phyloP scores from a whole-genome alignment of 1,140 invertebrate genomes.

The Chironomus striatipennis region DNA sequence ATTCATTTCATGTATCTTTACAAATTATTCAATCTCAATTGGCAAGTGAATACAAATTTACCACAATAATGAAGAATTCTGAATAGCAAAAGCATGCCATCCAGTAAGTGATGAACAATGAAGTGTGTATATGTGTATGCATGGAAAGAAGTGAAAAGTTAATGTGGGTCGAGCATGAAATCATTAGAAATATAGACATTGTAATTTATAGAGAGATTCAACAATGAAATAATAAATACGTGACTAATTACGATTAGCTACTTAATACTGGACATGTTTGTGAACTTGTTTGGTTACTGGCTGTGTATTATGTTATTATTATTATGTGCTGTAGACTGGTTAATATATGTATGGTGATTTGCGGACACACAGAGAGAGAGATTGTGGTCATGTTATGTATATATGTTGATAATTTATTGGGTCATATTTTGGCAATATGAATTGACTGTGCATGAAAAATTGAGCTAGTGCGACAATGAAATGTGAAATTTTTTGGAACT shows the following conservation, averaged over 20 bases:
- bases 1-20: background rate
- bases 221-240: background rate
- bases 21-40: too few species aligned
- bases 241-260: conserved; percentile 4
- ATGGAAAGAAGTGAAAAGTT: background rate
- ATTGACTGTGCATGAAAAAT: too few species aligned
- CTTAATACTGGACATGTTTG: background rate
- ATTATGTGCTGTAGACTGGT: too few species aligned
- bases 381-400: background rate
- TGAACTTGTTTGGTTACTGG: background rate
- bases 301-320: too few species aligned
- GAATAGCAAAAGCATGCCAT: background rate
- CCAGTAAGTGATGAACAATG: background rate
- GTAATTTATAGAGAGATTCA: background rate
- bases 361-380: too few species aligned
- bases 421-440: background rate
- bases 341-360: background rate
- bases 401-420: background rate
- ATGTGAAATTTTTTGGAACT: too few species aligned
- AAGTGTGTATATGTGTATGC: background rate
- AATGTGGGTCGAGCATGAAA: background rate
- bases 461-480: too few species aligned
- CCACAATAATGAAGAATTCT: background rate
- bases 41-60: too few species aligned
- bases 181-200: background rate